Base-by-base conservation (phyloP, 2,888 invertebrate genomes). In the Pachycephus smyrnensis region DNA sequence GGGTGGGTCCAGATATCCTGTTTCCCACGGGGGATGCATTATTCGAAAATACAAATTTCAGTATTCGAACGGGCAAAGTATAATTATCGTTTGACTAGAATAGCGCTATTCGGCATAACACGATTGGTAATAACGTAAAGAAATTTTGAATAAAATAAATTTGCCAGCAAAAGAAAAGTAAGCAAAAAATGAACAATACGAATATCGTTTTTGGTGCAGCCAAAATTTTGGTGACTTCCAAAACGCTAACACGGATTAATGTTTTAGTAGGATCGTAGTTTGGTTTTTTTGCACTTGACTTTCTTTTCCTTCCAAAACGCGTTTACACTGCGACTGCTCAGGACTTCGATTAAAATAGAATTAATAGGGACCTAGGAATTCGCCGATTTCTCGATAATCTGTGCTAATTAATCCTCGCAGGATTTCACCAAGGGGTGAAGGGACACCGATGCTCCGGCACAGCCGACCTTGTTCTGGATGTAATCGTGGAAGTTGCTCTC, bases 401-500 rank as follows among this genome's bases (percentile, higher is more conserved):
- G 23, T 55, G 23, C 3, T 23, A 55, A 55, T 32, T 82, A 83
- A 68, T 88, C 88, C 75, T 92, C 92, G 84, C 91, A 91, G 69
- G 93, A 92, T 79, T 93, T 93, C 77, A 93, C 92, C 75, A 94
- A 91, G 1, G 94, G 94, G 92, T 94, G 94, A 75, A 95, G 91
- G 40, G 92, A 90, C 80, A 94, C 93, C 55, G 93, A 93, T 36
- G 94, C 93, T n/a, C 94, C 95, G 80, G 93, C 92, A 86, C 94
- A 94, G 73, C 94, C 94, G 68, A 93, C 93, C 55, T 93, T 93
- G 82, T 94, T 93, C 6, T 92, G 90, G 82, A 95, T 93, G 86
- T 93, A 95, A 89, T 95, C 94, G 76, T 93, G 94, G 92, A 95
- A 94, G 88, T 95, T 95, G 84, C 94, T 94, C 86, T 95, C 95